Evolutionary conservation across 1,140 invertebrate species (phyloP).

Genomic region (Drosophila ercepeae): DNA sequence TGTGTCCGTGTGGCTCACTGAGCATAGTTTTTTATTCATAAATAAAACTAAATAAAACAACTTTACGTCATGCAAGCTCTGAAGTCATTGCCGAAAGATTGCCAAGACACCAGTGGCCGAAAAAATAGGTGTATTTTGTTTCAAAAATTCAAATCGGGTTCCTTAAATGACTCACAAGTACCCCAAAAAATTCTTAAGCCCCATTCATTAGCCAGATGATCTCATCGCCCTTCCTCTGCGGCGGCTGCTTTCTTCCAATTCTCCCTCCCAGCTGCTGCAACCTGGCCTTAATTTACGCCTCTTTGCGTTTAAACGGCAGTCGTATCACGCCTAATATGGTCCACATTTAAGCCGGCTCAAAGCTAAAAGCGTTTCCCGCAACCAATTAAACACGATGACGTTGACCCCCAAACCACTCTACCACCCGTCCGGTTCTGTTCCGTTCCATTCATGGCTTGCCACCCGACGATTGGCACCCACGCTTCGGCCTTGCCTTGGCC

Average conservation of each 20-base stretch:
- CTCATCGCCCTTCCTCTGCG: constrained; percentile 15
- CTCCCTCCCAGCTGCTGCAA: constrained; percentile 44
- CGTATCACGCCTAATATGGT: constrained; percentile 65
- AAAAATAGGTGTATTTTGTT: neutral
- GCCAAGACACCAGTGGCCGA: constrained; percentile 19
- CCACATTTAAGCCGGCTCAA: constrained; percentile 35
- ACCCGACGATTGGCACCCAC: constrained; percentile 24
- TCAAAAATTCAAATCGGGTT: neutral
- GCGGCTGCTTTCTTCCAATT: constrained; percentile 20
- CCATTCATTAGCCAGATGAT: constrained; percentile 25
- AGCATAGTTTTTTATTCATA: constrained; percentile 53
- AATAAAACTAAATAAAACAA: constrained; percentile 45
- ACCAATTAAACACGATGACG: constrained; percentile 64
- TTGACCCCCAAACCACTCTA: constrained; percentile 56
- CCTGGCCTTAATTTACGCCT: constrained; percentile 74
- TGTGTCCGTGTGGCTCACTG: constrained; percentile 57
- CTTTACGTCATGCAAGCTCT: constrained; percentile 68
- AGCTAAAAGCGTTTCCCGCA: constrained; percentile 42
- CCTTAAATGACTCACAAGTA: neutral
- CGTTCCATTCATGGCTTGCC: constrained; percentile 27
- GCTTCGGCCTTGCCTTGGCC: constrained; percentile 29
- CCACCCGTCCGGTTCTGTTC: neutral
- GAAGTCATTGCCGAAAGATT: constrained; percentile 33
- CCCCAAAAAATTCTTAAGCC: constrained; percentile 9
- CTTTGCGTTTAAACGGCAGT: constrained; percentile 54